Evolutionary conservation across 2,888 invertebrate species (phyloP), one percentile per base, ranked within the genome.

Genomic region (Rhaphigaster nebulosa): DNA sequence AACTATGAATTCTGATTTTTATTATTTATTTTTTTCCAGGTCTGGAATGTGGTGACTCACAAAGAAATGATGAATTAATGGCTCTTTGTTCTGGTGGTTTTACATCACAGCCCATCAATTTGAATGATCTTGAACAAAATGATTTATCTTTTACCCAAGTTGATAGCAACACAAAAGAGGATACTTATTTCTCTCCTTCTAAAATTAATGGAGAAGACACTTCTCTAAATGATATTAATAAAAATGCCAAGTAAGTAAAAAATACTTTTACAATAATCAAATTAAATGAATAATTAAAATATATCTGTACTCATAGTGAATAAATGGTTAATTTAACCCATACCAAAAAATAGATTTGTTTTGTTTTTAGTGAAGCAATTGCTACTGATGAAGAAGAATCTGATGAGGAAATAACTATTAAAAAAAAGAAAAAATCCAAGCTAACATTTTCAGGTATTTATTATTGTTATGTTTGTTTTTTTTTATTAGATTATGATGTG

Each of bases 51-150:
- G 93, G 3, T 45, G 38, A 18, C 15, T 84, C 84, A 45, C 84
- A 84, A n/a, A 84, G 45, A 84, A 84, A 84, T 13, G 10, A 84
- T 45, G 84, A 94, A 87, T 90, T 94, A 38, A 90, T 94, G 90
- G 94, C 94, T 2, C 92, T 95, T 20, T 95, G 95, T 92, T 95
- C 95, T 0, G 96, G 96, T 8, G 94, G 93, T 92, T 96, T 95
- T 93, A 94, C 93, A 91, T 94, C 93, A 92, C 95, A 93, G 92
- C 93, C 87, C 92, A 93, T 91, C 92, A 93, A 92, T 90, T 91
- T 90, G 91, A 91, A 90, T 18, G 87, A 88, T 38, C 54, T 84
- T 56, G 90, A 90, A 80, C 29, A 84, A 45, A 90, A 41, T n/a
- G 84, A 84, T 29, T 18, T 87, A 15, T 50, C 54, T 87, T 56